Evolutionary conservation across 2,888 invertebrate genomes (phyloP).

Genomic region (Tolmerus cingulatus): DNA sequence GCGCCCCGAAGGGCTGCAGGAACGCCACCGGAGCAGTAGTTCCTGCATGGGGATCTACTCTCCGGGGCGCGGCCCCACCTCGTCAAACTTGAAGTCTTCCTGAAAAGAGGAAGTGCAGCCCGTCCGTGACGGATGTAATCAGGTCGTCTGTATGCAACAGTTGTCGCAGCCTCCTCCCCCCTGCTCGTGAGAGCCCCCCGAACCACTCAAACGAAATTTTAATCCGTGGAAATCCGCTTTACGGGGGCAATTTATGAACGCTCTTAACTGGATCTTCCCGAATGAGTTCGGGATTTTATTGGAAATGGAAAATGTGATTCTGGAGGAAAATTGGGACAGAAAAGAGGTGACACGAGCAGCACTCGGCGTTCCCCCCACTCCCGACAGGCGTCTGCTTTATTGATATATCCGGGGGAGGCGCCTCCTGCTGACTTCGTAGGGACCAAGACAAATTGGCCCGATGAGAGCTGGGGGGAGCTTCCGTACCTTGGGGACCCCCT

Average conservation of each 20-base stretch:
- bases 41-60: neutral
- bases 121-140: conserved; percentile 40
- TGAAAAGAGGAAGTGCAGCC: conserved; percentile 21
- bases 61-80: neutral
- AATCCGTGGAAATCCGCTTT: conserved; percentile 38
- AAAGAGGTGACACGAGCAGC: conserved; percentile 22
- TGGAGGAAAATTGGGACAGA: neutral
- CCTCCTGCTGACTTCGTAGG: neutral
- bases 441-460: neutral
- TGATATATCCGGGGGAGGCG: neutral
- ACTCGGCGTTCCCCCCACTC: neutral
- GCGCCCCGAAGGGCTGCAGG: neutral
- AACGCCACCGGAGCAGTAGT: neutral
- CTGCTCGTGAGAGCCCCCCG: neutral
- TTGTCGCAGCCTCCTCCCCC: conserved; percentile 22
- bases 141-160: conserved; percentile 43
- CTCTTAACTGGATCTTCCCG: conserved; percentile 30
- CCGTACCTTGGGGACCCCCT: neutral
- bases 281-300: conserved; percentile 23
- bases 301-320: conserved; percentile 34
- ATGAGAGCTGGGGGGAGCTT: neutral
- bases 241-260: conserved; percentile 41
- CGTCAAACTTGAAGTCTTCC: neutral
- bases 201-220: conserved; percentile 40
- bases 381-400: neutral